Base-by-base conservation (phyloP, 2,888 invertebrate species). In the Hirtodrosophila duncani region DNA sequence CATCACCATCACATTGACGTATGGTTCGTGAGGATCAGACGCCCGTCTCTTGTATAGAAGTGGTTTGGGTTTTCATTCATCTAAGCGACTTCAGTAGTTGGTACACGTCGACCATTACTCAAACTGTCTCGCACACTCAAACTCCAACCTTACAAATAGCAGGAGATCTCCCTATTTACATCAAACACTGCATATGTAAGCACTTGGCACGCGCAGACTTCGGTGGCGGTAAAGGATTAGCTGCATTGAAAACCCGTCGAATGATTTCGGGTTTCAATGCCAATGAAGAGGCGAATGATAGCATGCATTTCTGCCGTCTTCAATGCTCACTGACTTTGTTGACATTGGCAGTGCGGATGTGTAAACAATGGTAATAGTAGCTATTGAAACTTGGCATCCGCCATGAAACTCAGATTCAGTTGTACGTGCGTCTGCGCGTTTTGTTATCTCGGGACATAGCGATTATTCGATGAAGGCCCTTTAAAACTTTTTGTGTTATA, bases 1-100 rank as follows among this genome's bases (percentile, higher is more conserved):
- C 71, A 68, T 74, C 74, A 74, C 65, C 66, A 68, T 70, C 57
- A 59, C 58, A 61, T 61, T 65, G 69, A 80, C 72, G 60, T 65
- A 72, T 77, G 77, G 50, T 58, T 60, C 67, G 63, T 72, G 71
- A 71, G 80, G 80, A 79, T 79, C 80, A 33, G 49, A 33, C 65
- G 65, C 63, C 63, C 62, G 53, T 39, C 27, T 27, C n/a, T 66
- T 53, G 46, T 38, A 33, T 49, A 51, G 55, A 38, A 45, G 23
- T 60, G 26, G 21, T 50, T 58, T 3, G 38, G 34, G 49, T 39
- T 33, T 8, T 43, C 41, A 36, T 37, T 44, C 37, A 43, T 18
- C 29, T 24, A 48, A 17, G 38, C n/a, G n/a, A n/a, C n/a, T n/a
- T 23, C 50, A 26, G 33, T 37, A 26, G 23, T 9, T 56, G 21